phyloP scores from a whole-genome alignment of 2,113 vertebrate genomes.

The Chauna torquata region DNA sequence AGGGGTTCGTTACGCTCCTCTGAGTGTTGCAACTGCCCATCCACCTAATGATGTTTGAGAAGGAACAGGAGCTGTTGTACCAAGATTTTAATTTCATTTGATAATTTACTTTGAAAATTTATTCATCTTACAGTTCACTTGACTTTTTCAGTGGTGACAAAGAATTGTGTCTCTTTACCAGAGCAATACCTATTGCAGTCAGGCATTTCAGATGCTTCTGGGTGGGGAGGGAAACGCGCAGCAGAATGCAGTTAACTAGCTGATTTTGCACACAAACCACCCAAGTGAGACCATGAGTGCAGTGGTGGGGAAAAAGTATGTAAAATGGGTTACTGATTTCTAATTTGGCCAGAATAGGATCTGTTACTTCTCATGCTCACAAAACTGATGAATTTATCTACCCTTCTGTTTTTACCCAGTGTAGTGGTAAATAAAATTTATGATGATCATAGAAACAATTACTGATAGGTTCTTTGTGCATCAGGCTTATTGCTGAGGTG shows the following conservation, averaged over 20 bases:
- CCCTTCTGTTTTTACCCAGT: background rate
- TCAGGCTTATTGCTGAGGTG: background rate
- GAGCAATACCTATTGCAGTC: background rate
- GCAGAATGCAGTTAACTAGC: background rate
- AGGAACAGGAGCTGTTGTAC: background rate
- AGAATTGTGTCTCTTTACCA: background rate
- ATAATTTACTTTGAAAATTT: background rate
- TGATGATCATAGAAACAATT: background rate
- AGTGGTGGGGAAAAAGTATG: background rate
- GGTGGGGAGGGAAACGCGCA: background rate
- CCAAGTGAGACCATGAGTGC: background rate
- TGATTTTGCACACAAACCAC: background rate
- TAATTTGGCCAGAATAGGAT: background rate
- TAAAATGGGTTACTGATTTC: background rate
- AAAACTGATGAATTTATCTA: background rate
- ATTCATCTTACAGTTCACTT: background rate
- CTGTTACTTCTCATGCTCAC: background rate
- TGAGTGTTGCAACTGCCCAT: background rate
- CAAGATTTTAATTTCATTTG: background rate
- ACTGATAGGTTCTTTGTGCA: background rate
- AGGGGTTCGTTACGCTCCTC: background rate
- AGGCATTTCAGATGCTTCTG: background rate
- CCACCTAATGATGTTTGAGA: background rate
- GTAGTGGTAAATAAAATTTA: background rate
- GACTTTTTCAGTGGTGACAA: background rate